Evolutionary conservation across 2,797 vertebrate genomes (phyloP).

Genomic region (Hypotaenidia philippensis): DNA sequence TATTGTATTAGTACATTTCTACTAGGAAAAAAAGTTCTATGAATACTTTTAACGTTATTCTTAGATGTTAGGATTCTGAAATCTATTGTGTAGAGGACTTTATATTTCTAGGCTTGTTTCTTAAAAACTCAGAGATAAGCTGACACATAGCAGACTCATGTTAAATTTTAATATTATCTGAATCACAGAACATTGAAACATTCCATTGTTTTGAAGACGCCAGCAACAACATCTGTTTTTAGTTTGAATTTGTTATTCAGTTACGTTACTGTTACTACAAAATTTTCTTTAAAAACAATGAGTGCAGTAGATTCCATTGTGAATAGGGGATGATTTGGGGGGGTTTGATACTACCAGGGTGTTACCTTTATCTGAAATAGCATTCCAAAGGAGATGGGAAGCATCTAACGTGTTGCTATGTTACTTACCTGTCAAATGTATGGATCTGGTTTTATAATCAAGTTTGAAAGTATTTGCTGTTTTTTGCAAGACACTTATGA

Average conservation of each 20-base stretch:
- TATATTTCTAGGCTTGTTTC: neutral
- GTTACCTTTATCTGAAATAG: neutral
- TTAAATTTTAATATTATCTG: neutral
- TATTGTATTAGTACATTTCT: neutral
- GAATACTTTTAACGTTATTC: neutral
- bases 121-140: neutral
- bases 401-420: neutral
- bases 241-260: slow-evolving; percentile 25
- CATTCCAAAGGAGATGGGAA: neutral
- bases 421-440: neutral
- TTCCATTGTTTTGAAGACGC: neutral
- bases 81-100: neutral
- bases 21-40: neutral
- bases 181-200: slow-evolving; percentile 31
- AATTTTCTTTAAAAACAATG: neutral
- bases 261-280: neutral
- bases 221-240: slow-evolving; percentile 37
- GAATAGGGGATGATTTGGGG: neutral
- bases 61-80: neutral
- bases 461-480: neutral
- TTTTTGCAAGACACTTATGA: neutral
- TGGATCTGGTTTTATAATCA: neutral
- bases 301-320: neutral
- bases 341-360: neutral
- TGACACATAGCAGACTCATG: neutral